Evolutionary conservation across 2,888 invertebrate genomes (phyloP).

Genomic region (Tinea trinotella): DNA sequence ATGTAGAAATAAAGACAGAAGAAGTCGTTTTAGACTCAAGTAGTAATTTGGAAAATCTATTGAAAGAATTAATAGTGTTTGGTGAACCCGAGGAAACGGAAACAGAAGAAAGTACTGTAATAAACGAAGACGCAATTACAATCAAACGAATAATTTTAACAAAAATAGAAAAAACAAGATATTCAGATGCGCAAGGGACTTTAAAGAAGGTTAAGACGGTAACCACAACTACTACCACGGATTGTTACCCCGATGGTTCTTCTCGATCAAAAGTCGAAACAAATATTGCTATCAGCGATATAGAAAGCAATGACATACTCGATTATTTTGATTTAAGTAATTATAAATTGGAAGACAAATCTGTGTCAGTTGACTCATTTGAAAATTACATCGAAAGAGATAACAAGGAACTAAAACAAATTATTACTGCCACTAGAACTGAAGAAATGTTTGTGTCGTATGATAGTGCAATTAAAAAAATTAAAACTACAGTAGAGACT

Average conservation of each 20-base stretch:
- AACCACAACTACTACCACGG: slow-evolving; percentile 49
- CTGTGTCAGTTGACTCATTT: slow-evolving; percentile 40
- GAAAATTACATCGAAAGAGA: slow-evolving; percentile 42
- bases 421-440: slow-evolving; percentile 49
- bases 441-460: slow-evolving; percentile 45
- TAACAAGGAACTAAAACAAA: slow-evolving; percentile 47
- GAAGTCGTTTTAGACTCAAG: slow-evolving; percentile 42
- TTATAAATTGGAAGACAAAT: slow-evolving; percentile 43
- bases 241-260: slow-evolving; percentile 61
- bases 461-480: slow-evolving; percentile 46
- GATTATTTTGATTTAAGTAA: slow-evolving; percentile 43
- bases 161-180: slow-evolving; percentile 45
- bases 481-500: slow-evolving; percentile 53
- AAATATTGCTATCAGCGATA: slow-evolving; percentile 48
- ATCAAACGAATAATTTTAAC: slow-evolving; percentile 50
- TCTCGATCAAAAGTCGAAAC: slow-evolving; percentile 52
- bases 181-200: slow-evolving; percentile 39
- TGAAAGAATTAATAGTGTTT: slow-evolving; percentile 34
- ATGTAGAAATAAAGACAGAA: slow-evolving; percentile 57
- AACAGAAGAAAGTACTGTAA: slow-evolving; percentile 46
- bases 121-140: slow-evolving; percentile 35
- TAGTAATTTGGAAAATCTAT: slow-evolving; percentile 45
- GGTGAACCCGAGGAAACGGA: slow-evolving; percentile 51
- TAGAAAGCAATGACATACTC: slow-evolving; percentile 33
- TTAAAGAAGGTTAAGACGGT: slow-evolving; percentile 52